Conservation (phyloP, 2,113 vertebrate genomes). For the Maccullochella peelii region DNA sequence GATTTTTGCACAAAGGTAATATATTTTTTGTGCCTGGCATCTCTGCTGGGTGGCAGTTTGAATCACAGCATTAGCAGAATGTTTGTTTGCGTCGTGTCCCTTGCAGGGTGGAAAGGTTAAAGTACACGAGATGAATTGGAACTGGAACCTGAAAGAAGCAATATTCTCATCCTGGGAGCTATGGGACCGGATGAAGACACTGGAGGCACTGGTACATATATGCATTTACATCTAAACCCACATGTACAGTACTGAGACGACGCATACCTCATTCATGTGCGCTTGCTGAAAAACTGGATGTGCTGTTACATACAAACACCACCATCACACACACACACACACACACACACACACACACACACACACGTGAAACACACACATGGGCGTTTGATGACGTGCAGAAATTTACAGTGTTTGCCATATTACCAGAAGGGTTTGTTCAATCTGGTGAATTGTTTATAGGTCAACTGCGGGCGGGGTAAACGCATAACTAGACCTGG, state of each 20-base stretch:
- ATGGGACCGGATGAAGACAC: constrained; percentile 31
- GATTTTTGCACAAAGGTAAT: constrained; percentile 78
- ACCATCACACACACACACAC: neutral
- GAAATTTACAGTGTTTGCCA: constrained; percentile 59
- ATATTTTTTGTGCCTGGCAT: constrained; percentile 56
- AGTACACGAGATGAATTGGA: neutral
- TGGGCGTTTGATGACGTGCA: constrained; percentile 27
- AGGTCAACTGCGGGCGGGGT: constrained; percentile 62
- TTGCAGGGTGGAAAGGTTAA: neutral
- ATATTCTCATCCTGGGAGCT: constrained; percentile 63
- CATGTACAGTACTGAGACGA: constrained; percentile 27
- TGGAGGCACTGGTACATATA: constrained; percentile 76
- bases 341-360: too few species aligned
- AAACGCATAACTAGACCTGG: constrained; percentile 20
- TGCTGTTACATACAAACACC: constrained; percentile 62
- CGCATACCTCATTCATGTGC: constrained; percentile 46
- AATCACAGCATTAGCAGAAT: constrained; percentile 60
- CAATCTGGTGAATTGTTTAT: constrained; percentile 61
- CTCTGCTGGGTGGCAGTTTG: constrained; percentile 52
- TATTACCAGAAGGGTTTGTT: constrained; percentile 60
- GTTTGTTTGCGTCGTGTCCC: constrained; percentile 26
- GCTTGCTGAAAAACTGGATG: constrained; percentile 45
- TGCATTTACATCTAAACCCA: constrained; percentile 56
- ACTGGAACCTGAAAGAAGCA: constrained; percentile 64
- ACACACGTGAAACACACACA: neutral